Base-by-base conservation (phyloP, 2,888 invertebrate species). In the Helicoverpa assulta region DNA sequence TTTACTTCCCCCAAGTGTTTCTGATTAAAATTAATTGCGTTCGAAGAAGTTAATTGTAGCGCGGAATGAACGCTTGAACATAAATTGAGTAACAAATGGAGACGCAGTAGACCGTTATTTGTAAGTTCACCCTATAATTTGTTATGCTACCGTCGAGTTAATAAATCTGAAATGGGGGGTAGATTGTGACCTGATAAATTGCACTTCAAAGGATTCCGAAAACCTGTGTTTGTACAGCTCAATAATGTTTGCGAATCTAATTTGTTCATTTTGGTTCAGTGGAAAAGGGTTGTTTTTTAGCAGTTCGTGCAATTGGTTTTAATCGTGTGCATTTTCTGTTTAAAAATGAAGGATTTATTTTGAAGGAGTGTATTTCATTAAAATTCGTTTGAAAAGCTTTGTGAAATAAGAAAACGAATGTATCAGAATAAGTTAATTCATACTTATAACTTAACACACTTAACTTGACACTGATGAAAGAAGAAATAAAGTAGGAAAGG, bases 11-110 rank as follows among this genome's bases (percentile, higher is more conserved):
- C 84, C 84, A 84, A 90, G 86, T 89, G 90, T 87, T 89, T 88
- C 89, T 92, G 92, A 93, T 93, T 93, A 91, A 92, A 93, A 92
- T 91, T 90, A 92, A 93, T 91, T 91, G 90, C 90, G 87, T 87
- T 87, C 86, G 88, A 89, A 90, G 87, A 90, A 92, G 90, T 92
- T 92, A 92, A 93, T 92, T 93, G 87, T 89, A 85, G 86, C 85
- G 84, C 81, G 86, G 85, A 88, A 89, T 86, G 85, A 89, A 88
- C 84, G 76, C 84, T 86, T 85, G 80, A 84, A 88, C 87, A 86
- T 89, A 89, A 89, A 90, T 89, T 89, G 85, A 84, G 82, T 83
- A 85, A 89, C 88, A 88, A 90, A 90, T 89, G 86, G 88, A 86
- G 88, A 86, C 82, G 85, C 83, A 80, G 74, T 77, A 78, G 80